A percentile compares a stretch with the other conserved stretches of the same genome.
These are phyloP conservation scores for Temnothorax curvispinosus DNA, from an alignment of 1,140 invertebrate species.

Conservation along the genomic window DNA sequence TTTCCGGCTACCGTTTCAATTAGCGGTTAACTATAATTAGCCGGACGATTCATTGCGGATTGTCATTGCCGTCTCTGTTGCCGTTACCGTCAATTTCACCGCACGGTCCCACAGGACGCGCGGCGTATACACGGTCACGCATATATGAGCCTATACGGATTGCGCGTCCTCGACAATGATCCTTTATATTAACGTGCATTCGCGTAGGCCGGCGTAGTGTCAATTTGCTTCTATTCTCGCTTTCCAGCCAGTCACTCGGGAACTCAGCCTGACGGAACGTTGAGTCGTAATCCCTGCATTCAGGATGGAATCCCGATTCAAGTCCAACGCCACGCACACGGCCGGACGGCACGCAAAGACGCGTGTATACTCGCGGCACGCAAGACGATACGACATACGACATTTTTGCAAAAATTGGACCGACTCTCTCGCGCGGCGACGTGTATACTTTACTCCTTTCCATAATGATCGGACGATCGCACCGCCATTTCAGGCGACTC, in stretches of 20 bases:
- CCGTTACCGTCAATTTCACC: not conserved
- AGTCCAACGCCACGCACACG: not conserved
- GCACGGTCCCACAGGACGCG: not conserved
- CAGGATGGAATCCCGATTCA: conserved; percentile 42
- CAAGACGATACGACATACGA: not conserved
- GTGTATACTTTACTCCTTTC: not conserved
- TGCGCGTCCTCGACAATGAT: conserved; percentile 50
- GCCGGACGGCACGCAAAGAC: not conserved
- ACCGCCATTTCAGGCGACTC: conserved; percentile 47
- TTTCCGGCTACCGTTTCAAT: not conserved
- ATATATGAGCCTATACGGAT: conserved; percentile 14
- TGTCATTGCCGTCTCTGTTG: not conserved
- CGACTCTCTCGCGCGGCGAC: not conserved
- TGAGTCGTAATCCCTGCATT: conserved; percentile 39
- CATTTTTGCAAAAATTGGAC: conserved; percentile 14
- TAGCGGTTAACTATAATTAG: conserved; percentile 40
- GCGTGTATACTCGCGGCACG: not conserved
- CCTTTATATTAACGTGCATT: conserved; percentile 48
- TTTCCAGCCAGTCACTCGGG: conserved; percentile 51
- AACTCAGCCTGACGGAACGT: conserved; percentile 21
- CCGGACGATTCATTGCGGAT: not conserved
- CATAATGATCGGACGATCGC: not conserved
- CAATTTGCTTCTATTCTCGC: conserved; percentile 52
- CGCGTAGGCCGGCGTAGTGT: conserved; percentile 41
- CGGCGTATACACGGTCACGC: not conserved